A percentile compares a stretch with the other conserved stretches of the same genome.
Conservation (phyloP, 2,888 invertebrate species). For the Orthosia cruda region DNA sequence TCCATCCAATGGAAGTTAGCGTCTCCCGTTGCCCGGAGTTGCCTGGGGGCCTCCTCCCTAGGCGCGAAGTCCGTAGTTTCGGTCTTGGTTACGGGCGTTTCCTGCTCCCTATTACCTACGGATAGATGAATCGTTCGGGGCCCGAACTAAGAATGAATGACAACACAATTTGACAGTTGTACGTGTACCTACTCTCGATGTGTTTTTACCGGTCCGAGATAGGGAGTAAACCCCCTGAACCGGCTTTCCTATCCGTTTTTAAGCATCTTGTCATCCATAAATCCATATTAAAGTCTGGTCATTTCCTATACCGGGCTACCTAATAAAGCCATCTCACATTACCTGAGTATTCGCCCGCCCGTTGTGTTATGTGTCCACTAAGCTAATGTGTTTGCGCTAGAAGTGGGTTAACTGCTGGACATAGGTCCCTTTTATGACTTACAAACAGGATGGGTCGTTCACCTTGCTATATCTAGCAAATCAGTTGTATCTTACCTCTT, state of each 20-base stretch:
- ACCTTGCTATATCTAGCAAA: conserved; percentile 42
- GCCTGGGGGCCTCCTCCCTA: too few relatives aligned
- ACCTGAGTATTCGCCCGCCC: conserved; percentile 33
- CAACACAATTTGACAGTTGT: too few relatives aligned
- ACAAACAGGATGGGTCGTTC: conserved; percentile 57
- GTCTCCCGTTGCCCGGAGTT: too few relatives aligned
- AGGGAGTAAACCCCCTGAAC: background rate
- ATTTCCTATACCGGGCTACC: conserved; percentile 1
- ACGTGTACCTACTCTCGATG: too few relatives aligned
- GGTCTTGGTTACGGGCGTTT: too few relatives aligned
- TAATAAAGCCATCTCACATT: conserved; percentile 36
- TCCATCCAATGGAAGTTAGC: background rate
- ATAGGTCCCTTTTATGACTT: conserved; percentile 58
- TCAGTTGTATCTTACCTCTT: background rate
- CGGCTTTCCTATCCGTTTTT: background rate
- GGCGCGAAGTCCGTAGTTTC: too few relatives aligned
- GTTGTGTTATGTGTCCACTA: conserved; percentile 29
- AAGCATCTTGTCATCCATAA: background rate
- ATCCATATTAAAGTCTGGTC: background rate
- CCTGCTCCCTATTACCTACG: too few relatives aligned
- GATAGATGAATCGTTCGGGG: too few relatives aligned
- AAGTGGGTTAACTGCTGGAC: conserved; percentile 65
- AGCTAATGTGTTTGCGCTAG: conserved; percentile 52
- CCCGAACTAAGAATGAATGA: too few relatives aligned
- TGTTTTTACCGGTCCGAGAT: too few relatives aligned